These are phyloP conservation scores for Coryphaenoides rupestris DNA, from an alignment of 2,113 vertebrate genomes.

Conservation along the genomic window DNA sequence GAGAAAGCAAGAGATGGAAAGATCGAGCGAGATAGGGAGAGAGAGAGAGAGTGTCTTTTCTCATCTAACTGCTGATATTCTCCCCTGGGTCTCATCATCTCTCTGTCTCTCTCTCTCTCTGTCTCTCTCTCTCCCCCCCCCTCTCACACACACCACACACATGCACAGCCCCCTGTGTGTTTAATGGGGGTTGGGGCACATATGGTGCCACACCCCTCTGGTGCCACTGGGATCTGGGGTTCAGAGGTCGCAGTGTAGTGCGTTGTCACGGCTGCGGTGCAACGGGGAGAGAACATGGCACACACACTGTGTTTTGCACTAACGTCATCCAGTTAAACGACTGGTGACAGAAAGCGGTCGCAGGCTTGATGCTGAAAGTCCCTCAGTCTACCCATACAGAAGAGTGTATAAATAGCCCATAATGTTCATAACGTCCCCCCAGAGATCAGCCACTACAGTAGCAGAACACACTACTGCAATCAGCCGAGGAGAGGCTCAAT, in stretches of 20 bases:
- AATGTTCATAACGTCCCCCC: background rate
- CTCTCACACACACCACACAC: no score
- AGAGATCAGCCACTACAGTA: constrained; percentile 1
- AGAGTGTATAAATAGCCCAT: background rate
- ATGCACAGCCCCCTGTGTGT: no score
- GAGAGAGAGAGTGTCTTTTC: constrained; percentile 10
- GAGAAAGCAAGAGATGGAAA: constrained; percentile 40
- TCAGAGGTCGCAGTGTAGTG: no score
- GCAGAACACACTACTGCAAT: background rate
- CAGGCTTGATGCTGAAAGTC: constrained; percentile 9
- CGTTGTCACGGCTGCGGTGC: no score
- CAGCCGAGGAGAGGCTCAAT: background rate
- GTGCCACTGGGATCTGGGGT: no score
- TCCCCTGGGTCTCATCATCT: constrained; percentile 55
- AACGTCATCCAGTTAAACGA: constrained; percentile 9
- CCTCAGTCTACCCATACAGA: background rate
- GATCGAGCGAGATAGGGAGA: constrained; percentile 9
- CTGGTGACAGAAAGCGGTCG: constrained; percentile 35
- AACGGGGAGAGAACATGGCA: no score
- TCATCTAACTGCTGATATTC: constrained; percentile 22
- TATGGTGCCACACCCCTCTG: no score
- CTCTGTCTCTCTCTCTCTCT: background rate
- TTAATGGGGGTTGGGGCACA: no score
- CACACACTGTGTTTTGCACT: background rate
- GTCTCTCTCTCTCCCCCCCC: no score